Percentiles rank a stretch among this genome's conserved stretches.
phyloP scores from a whole-genome alignment of 2,113 vertebrate species.

The human region DNA sequence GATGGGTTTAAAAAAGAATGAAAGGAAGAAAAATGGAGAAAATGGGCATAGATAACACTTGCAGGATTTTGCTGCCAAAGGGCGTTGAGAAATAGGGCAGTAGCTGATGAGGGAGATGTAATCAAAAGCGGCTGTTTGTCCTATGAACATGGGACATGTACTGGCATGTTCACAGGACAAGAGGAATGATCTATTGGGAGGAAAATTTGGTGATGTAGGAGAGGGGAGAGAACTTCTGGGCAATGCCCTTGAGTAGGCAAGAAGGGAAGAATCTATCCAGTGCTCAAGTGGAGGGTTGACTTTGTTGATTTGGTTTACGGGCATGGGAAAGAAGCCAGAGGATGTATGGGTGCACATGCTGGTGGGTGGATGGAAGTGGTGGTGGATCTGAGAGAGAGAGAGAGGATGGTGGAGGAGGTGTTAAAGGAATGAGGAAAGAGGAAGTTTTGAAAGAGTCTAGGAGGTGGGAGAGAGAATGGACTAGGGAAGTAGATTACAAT shows the following conservation, averaged over 20 bases:
- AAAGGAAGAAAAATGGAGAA: not conserved
- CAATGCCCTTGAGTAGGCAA: too few relatives aligned
- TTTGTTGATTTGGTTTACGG: not conserved
- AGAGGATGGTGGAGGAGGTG: not conserved
- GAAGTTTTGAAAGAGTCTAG: not conserved
- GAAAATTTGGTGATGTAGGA: not conserved
- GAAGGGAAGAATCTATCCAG: not conserved
- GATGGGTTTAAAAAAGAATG: not conserved
- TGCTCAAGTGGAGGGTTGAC: not conserved
- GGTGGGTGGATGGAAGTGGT: not conserved
- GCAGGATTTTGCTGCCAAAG: not conserved
- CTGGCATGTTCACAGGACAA: not conserved
- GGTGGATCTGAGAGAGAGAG: not conserved
- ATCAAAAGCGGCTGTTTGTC: not conserved
- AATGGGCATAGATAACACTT: not conserved
- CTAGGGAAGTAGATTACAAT: not conserved
- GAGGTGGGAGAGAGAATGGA: not conserved
- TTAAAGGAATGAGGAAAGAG: not conserved
- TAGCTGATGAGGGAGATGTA: not conserved
- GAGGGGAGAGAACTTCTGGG: not conserved
- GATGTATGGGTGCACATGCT: rapidly evolving
- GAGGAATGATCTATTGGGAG: not conserved
- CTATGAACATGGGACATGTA: not conserved
- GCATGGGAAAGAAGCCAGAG: not conserved
- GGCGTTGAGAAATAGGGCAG: not conserved